phyloP scores from a whole-genome alignment of 2,113 vertebrate species.

The Solea senegalensis region DNA sequence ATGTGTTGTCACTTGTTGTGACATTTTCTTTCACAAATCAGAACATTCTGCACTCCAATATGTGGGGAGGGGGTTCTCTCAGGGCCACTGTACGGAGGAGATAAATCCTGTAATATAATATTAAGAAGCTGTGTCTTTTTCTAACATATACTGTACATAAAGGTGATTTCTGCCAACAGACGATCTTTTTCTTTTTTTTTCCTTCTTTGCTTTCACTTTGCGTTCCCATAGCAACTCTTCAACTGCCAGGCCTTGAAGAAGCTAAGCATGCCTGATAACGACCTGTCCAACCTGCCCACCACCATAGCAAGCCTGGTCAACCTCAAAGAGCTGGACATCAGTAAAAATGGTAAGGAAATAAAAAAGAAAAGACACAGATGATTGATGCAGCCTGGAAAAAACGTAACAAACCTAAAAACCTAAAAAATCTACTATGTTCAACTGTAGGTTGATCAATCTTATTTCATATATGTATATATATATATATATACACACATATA shows the following conservation, averaged over 20 bases:
- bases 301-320: conserved; percentile 97
- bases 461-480: too few relatives aligned
- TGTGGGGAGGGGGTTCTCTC: conserved; percentile 34
- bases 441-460: too few relatives aligned
- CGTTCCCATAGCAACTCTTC: conserved; percentile 93
- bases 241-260: conserved; percentile 97
- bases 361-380: too few relatives aligned
- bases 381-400: background rate
- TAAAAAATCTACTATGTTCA: background rate
- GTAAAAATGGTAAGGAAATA: conserved; percentile 92
- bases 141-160: background rate
- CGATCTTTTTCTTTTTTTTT: conserved; percentile 2
- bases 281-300: conserved; percentile 95
- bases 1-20: background rate
- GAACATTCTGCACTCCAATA: background rate
- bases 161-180: conserved; percentile 33
- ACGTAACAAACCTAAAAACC: background rate
- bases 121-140: conserved; percentile 14
- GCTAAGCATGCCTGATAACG: conserved; percentile 97
- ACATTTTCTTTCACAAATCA: conserved; percentile 6
- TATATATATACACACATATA: too few relatives aligned
- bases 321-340: conserved; percentile 98
- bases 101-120: conserved; percentile 55
- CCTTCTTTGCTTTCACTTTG: background rate
- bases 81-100: conserved; percentile 18